These are phyloP conservation scores for Ovis aries DNA, from an alignment of 2,113 vertebrate genomes.

Conservation along the genomic window ARS-UI_Ramb_v3.0 NC_056059.1:104791001-104791500, in stretches of 20 bases:
- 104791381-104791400: neutral
- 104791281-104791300: neutral
- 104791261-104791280: neutral
- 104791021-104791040: neutral
- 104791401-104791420: neutral
- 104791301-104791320: neutral
- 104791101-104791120: neutral
- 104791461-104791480: neutral
- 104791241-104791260: neutral
- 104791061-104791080: neutral
- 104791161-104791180: neutral
- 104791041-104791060: neutral
- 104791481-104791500: neutral
- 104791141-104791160: neutral
- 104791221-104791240: neutral
- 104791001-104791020: neutral
- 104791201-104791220: neutral
- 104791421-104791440: neutral
- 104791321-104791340: neutral
- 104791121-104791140: neutral
- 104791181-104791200: neutral
- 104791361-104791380: neutral
- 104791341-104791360: neutral
- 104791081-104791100: neutral
- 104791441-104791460: neutral